Conservation (phyloP, 1,140 invertebrate species). For the Caenorhabditis inopinata region DNA sequence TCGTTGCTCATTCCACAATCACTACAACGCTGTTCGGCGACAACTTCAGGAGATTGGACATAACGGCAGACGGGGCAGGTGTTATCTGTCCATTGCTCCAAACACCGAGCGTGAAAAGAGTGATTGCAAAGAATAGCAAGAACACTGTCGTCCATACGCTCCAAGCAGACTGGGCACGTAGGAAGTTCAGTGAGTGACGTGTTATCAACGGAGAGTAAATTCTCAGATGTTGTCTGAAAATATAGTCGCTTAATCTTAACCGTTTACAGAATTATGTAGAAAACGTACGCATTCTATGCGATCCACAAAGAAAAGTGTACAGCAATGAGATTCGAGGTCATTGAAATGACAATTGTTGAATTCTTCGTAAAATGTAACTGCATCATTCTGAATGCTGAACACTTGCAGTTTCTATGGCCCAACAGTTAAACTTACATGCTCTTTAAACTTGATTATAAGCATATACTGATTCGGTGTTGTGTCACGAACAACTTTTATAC, state of each 20-base stretch:
- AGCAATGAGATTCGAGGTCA: constrained; percentile 85
- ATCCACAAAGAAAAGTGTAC: constrained; percentile 91
- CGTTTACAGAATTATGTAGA: too few relatives aligned
- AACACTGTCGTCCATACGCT: constrained; percentile 89
- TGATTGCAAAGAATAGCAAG: constrained; percentile 97
- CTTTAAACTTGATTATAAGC: constrained; percentile 83
- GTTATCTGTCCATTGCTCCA: constrained; percentile 93
- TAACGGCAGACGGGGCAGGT: constrained; percentile 77
- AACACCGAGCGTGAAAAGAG: constrained; percentile 89
- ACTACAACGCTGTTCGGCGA: constrained; percentile 80
- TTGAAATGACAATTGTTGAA: constrained; percentile 91
- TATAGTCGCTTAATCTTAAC: too few relatives aligned
- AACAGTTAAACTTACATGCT: constrained; percentile 69
- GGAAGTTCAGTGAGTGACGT: constrained; percentile 87
- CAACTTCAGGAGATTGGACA: constrained; percentile 78
- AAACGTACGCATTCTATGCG: constrained; percentile 77
- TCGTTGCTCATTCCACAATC: constrained; percentile 77
- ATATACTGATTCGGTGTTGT: constrained; percentile 91
- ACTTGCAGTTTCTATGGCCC: constrained; percentile 23
- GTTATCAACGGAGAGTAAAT: constrained; percentile 59
- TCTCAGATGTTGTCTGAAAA: constrained; percentile 25
- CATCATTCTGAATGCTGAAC: constrained; percentile 72
- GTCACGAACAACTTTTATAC: constrained; percentile 80
- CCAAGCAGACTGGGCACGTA: constrained; percentile 93
- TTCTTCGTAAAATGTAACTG: constrained; percentile 85